Evolutionary conservation across 2,888 invertebrate species (phyloP).

Genomic region (Orthosia incerta): DNA sequence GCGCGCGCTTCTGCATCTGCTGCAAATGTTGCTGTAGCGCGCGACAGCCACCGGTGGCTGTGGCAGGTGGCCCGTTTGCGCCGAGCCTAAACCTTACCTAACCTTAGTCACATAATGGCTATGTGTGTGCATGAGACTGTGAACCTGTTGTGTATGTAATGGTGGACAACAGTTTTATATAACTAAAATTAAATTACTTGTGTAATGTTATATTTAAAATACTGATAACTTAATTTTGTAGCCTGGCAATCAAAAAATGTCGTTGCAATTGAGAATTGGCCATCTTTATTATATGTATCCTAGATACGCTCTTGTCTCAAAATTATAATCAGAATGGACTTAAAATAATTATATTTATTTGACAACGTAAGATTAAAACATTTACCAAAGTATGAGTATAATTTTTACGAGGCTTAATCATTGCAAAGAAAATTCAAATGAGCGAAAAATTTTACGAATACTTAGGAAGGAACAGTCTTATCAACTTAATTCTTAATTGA

Average conservation of each 20-base stretch:
- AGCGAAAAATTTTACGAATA: background rate
- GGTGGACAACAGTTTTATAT: background rate
- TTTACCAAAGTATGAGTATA: background rate
- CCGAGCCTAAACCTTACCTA: no score
- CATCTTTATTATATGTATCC: background rate
- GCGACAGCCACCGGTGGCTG: no score
- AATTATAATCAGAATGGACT: slow-evolving; percentile 22
- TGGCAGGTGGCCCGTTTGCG: no score
- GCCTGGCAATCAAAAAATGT: background rate
- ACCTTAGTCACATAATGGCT: no score
- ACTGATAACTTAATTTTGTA: background rate
- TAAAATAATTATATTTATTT: slow-evolving; percentile 15
- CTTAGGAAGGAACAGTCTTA: background rate
- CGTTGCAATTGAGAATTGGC: background rate
- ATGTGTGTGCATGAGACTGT: no score
- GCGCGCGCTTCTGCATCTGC: no score
- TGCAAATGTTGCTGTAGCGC: no score
- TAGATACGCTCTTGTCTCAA: background rate
- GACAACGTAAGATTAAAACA: background rate
- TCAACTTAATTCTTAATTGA: background rate
- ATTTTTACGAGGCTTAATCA: background rate
- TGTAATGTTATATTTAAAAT: slow-evolving; percentile 1
- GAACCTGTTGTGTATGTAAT: slow-evolving; percentile 1
- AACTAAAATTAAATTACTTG: background rate
- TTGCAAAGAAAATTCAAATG: background rate